These are phyloP conservation scores for Mayetiola destructor DNA, from an alignment of 2,888 invertebrate species.

Conservation along the genomic window DNA sequence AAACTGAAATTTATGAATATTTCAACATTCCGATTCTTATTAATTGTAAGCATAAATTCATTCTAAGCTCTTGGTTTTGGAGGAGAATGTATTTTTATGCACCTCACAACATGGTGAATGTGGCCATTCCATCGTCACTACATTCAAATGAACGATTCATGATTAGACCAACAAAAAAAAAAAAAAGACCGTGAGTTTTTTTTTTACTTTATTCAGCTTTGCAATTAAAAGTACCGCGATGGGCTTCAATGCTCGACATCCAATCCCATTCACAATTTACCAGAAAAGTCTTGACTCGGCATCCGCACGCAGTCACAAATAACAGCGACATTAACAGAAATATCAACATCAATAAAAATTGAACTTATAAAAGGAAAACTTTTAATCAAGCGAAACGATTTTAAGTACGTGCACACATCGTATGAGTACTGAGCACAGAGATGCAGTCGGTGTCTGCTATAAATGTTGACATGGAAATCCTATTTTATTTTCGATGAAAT, in stretches of 20 bases:
- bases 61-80: slow-evolving; percentile 3
- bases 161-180: too few relatives aligned
- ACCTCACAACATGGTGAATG: too few relatives aligned
- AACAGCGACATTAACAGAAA: neutral
- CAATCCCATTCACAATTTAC: neutral
- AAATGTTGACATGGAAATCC: neutral
- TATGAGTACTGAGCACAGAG: neutral
- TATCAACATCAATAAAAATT: slow-evolving; percentile 1
- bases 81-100: too few relatives aligned
- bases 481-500: slow-evolving; percentile 10
- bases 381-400: slow-evolving; percentile 8
- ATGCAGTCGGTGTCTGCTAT: neutral
- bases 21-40: slow-evolving; percentile 12
- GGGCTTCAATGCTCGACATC: too few relatives aligned
- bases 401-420: neutral
- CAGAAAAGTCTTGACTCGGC: too few relatives aligned
- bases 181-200: too few relatives aligned
- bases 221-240: slow-evolving; percentile 9
- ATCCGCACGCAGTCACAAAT: neutral
- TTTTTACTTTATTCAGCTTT: too few relatives aligned
- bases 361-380: slow-evolving; percentile 1
- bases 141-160: too few relatives aligned
- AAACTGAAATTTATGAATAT: slow-evolving; percentile 5
- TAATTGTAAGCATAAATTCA: slow-evolving; percentile 9
- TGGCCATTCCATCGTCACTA: slow-evolving; percentile 3